These are phyloP conservation scores for Urocynchramus pylzowi DNA, from an alignment of 2,113 vertebrate genomes.

Conservation along the genomic window DNA sequence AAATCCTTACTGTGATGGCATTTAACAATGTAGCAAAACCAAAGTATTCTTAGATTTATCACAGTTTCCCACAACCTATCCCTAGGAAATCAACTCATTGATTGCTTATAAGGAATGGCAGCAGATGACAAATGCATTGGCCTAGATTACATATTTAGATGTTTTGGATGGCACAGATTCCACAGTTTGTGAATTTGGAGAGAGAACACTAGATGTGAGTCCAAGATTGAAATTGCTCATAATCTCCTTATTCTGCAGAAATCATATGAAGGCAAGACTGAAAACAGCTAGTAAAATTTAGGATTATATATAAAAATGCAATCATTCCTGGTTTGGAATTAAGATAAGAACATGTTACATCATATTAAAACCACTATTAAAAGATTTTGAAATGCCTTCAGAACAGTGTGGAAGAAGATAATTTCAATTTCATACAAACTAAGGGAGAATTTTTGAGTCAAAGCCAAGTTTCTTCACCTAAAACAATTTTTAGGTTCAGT, in stretches of 20 bases:
- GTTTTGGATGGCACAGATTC: neutral
- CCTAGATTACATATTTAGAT: neutral
- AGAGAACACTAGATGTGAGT: neutral
- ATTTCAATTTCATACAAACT: neutral
- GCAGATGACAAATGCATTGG: neutral
- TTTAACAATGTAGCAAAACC: neutral
- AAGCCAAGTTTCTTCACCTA: neutral
- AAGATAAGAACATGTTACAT: neutral
- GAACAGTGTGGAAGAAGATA: neutral
- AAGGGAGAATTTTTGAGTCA: neutral
- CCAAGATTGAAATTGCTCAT: neutral
- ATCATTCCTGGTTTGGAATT: neutral
- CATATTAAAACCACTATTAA: neutral
- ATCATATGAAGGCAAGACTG: neutral
- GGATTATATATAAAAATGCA: neutral
- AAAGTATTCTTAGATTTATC: neutral
- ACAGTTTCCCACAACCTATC: neutral
- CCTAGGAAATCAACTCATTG: neutral
- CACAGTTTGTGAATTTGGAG: neutral
- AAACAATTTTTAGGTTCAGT: neutral
- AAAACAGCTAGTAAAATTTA: neutral
- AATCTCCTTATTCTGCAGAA: constrained; percentile 1
- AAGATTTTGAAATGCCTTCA: neutral
- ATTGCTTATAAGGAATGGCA: neutral
- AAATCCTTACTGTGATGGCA: neutral